A percentile compares a stretch with the other conserved stretches of the same genome.
phyloP scores from a whole-genome alignment of 2,888 invertebrate species.

The Drosophila macrothrix region DNA sequence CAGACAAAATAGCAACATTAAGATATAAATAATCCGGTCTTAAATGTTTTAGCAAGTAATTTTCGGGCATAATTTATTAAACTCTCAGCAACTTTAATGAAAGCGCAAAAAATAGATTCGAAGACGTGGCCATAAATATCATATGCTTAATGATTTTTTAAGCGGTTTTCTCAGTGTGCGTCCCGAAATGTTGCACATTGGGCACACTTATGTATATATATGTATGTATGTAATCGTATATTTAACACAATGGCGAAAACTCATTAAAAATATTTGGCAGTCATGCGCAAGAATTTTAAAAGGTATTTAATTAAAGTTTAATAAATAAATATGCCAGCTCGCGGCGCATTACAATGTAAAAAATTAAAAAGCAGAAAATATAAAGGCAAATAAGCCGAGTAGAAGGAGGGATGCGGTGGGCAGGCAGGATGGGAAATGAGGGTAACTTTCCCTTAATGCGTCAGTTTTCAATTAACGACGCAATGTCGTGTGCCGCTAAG shows the following conservation, averaged over 20 bases:
- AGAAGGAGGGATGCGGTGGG: background rate
- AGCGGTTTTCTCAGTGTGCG: slow-evolving; percentile 43
- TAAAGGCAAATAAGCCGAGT: slow-evolving; percentile 30
- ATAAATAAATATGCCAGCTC: slow-evolving; percentile 60
- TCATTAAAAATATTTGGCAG: slow-evolving; percentile 76
- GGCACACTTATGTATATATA: slow-evolving; percentile 1
- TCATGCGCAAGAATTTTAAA: slow-evolving; percentile 71
- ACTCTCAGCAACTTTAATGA: background rate
- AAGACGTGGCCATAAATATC: slow-evolving; percentile 9
- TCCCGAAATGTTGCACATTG: slow-evolving; percentile 39
- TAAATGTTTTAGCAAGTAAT: slow-evolving; percentile 18
- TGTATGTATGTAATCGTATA: slow-evolving; percentile 6
- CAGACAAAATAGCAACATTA: slow-evolving; percentile 10
- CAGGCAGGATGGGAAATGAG: background rate
- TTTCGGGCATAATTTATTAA: background rate
- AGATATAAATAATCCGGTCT: slow-evolving; percentile 6
- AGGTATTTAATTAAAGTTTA: slow-evolving; percentile 79
- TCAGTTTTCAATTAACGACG: slow-evolving; percentile 76
- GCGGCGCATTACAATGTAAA: slow-evolving; percentile 48
- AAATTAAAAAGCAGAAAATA: slow-evolving; percentile 57
- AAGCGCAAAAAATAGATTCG: background rate
- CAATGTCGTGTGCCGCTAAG: slow-evolving; percentile 62
- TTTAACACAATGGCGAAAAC: slow-evolving; percentile 69
- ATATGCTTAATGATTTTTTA: slow-evolving; percentile 44
- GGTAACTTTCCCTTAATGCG: slow-evolving; percentile 64